These are phyloP conservation scores for Lagocephalus sceleratus DNA, from an alignment of 2,797 vertebrate species.

Conservation along the genomic window DNA sequence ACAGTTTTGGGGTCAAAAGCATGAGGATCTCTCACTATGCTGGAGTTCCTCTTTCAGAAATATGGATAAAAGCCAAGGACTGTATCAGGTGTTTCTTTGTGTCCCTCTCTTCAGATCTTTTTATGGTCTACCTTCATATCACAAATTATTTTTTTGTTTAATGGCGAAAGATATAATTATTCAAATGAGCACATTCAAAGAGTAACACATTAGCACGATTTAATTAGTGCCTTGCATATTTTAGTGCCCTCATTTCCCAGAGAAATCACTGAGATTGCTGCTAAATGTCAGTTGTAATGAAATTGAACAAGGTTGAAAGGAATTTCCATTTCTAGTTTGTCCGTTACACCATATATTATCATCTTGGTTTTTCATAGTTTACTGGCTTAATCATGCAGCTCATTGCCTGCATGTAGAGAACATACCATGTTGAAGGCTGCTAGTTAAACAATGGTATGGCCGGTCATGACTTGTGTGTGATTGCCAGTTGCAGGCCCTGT, in stretches of 20 bases:
- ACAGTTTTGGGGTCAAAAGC: no score
- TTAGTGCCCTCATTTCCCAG: conserved; percentile 58
- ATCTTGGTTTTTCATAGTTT: no score
- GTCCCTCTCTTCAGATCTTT: background rate
- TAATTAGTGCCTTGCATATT: conserved; percentile 69
- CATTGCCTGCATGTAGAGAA: background rate
- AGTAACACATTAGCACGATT: conserved; percentile 72
- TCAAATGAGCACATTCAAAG: conserved; percentile 75
- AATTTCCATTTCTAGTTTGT: conserved; percentile 35
- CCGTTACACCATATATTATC: conserved; percentile 3
- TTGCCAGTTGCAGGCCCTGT: no score
- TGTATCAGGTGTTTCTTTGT: no score
- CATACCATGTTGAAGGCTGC: background rate
- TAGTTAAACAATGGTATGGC: background rate
- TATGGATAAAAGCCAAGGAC: background rate
- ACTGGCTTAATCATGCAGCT: background rate
- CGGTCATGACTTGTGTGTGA: no score
- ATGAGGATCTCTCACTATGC: no score
- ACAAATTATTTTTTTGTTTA: conserved; percentile 57
- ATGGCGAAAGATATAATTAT: conserved; percentile 73
- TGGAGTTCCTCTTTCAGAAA: background rate
- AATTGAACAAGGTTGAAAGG: conserved; percentile 30
- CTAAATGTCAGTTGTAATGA: conserved; percentile 67
- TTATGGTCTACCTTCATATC: conserved; percentile 7
- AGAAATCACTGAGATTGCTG: conserved; percentile 55